These are phyloP conservation scores for Triplophysa tibetana DNA, from an alignment of 2,113 vertebrate species.

Conservation along the genomic window DNA sequence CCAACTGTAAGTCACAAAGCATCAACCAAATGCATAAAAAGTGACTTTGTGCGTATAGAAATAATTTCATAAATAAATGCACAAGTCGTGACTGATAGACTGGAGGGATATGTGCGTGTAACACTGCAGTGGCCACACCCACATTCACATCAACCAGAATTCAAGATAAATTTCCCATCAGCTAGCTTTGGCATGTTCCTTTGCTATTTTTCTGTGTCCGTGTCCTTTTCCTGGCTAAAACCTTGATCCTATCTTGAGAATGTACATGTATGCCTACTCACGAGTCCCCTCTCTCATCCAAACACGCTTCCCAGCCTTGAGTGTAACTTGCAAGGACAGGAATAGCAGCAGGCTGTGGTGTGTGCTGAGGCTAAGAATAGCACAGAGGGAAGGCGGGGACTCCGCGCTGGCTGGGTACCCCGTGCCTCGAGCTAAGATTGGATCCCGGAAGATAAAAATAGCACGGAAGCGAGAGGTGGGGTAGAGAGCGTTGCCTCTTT, in stretches of 20 bases:
- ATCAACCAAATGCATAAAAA: background rate
- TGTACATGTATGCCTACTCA: conserved; percentile 31
- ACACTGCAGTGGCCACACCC: conserved; percentile 2
- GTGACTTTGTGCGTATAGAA: background rate
- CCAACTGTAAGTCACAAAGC: background rate
- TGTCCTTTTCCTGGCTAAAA: conserved; percentile 35
- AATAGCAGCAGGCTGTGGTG: conserved; percentile 69
- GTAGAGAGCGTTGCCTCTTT: conserved; percentile 11
- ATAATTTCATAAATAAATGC: conserved; percentile 13
- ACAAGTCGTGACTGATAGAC: conserved; percentile 4
- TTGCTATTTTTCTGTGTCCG: background rate
- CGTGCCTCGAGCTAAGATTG: conserved; percentile 71
- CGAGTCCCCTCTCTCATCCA: background rate
- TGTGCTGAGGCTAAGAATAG: conserved; percentile 71
- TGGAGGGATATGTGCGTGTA: conserved; percentile 1
- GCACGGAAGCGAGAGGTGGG: conserved; percentile 51
- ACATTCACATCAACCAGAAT: conserved; percentile 4
- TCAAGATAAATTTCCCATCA: conserved; percentile 36
- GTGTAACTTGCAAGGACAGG: conserved; percentile 48
- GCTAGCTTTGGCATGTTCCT: background rate
- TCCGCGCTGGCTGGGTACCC: conserved; percentile 66
- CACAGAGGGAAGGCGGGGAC: conserved; percentile 59
- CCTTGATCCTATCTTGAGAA: background rate
- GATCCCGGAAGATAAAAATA: conserved; percentile 74
- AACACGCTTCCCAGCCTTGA: conserved; percentile 18